A percentile compares a stretch with the other conserved stretches of the same genome.
phyloP scores from a whole-genome alignment of 1,140 invertebrate genomes.

The Drosophila varians region DNA sequence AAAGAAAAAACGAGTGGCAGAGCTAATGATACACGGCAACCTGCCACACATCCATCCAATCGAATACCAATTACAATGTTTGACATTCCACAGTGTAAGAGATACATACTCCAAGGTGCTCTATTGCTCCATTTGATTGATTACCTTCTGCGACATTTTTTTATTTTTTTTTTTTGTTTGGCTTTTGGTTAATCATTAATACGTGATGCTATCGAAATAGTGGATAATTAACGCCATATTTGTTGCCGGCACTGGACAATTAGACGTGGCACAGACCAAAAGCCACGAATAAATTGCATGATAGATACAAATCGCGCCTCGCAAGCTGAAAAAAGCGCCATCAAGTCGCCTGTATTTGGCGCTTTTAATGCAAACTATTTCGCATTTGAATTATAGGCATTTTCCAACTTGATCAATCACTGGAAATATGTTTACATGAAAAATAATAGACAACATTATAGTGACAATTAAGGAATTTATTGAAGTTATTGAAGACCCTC shows the following conservation, averaged over 20 bases:
- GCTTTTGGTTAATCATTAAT: slow-evolving; percentile 70
- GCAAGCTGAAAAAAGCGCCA: not conserved
- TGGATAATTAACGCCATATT: slow-evolving; percentile 80
- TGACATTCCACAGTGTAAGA: slow-evolving; percentile 64
- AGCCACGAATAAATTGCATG: slow-evolving; percentile 69
- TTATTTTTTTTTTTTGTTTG: not conserved
- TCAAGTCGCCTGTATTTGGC: slow-evolving; percentile 62
- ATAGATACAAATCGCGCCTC: slow-evolving; percentile 63
- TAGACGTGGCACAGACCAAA: slow-evolving; percentile 57
- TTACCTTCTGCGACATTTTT: slow-evolving; percentile 45
- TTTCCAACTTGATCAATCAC: slow-evolving; percentile 71
- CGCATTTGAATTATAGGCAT: slow-evolving; percentile 71
- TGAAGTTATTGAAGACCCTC: too few relatives aligned
- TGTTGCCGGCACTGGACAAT: slow-evolving; percentile 58
- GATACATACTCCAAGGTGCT: slow-evolving; percentile 48
- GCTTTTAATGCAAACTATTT: slow-evolving; percentile 77
- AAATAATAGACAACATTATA: not conserved
- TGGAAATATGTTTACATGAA: slow-evolving; percentile 2
- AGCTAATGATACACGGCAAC: slow-evolving; percentile 36
- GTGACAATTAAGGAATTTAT: not conserved
- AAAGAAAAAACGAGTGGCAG: slow-evolving; percentile 2
- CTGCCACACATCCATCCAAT: slow-evolving; percentile 46
- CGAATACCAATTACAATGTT: slow-evolving; percentile 73
- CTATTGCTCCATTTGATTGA: slow-evolving; percentile 65
- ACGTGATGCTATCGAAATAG: slow-evolving; percentile 79